Percentiles rank a stretch among this genome's conserved stretches.
These are phyloP conservation scores for Schizaphis graminum DNA, from an alignment of 2,888 invertebrate genomes.

Conservation along the genomic window DNA sequence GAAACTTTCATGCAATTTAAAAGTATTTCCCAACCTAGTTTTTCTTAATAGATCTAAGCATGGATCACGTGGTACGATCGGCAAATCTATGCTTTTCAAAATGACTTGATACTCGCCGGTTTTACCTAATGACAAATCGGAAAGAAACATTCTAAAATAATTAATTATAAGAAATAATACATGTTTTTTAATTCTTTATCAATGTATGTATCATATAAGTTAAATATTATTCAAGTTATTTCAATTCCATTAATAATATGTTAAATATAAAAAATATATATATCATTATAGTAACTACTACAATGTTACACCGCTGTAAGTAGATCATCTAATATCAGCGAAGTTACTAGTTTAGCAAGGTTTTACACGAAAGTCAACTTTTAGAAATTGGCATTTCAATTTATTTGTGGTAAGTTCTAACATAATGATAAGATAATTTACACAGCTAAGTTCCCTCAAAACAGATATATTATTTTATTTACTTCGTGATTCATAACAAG, in stretches of 20 bases:
- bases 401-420: background rate
- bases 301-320: background rate
- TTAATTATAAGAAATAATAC: background rate
- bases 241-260: background rate
- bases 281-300: background rate
- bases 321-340: background rate
- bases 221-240: background rate
- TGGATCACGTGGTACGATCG: conserved; percentile 75
- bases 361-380: background rate
- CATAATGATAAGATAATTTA: conserved; percentile 23
- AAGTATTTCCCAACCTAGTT: conserved; percentile 79
- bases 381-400: background rate
- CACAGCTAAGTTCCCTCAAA: background rate
- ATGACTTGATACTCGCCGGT: background rate
- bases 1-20: conserved; percentile 79
- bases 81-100: conserved; percentile 80
- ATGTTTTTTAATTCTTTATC: background rate
- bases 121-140: background rate
- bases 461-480: background rate
- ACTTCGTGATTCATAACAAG: background rate
- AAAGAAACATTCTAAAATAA: background rate
- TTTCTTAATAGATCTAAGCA: conserved; percentile 77
- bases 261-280: background rate
- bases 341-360: background rate
- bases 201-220: background rate